Evolutionary conservation across 2,113 vertebrate genomes (phyloP).

Genomic region (Oostethus manadensis): DNA sequence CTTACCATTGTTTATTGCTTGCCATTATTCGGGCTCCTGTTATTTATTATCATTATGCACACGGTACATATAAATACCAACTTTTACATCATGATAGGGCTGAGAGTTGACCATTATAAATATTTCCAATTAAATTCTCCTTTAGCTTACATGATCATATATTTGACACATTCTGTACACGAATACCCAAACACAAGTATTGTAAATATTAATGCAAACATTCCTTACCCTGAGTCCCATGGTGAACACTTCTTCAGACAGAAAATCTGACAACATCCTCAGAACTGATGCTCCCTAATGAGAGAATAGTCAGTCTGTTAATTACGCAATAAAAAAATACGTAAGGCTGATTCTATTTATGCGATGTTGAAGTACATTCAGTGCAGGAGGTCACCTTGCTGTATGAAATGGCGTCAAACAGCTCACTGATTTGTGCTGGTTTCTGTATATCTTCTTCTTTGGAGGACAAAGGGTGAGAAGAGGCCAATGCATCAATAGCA

Average conservation of each 20-base stretch:
- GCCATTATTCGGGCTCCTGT: too few species aligned
- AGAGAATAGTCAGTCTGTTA: not conserved
- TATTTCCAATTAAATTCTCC: not conserved
- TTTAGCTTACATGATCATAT: not conserved
- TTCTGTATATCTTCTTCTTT: slow-evolving; percentile 77
- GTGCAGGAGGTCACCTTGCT: slow-evolving; percentile 79
- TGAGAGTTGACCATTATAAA: not conserved
- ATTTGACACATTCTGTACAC: not conserved
- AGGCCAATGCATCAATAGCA: slow-evolving; percentile 78
- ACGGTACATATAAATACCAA: too few species aligned
- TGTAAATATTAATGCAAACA: not conserved
- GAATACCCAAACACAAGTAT: not conserved
- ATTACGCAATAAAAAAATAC: not conserved
- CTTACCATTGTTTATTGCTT: too few species aligned
- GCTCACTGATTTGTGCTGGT: slow-evolving; percentile 84
- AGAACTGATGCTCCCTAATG: slow-evolving; percentile 86
- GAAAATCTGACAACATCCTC: slow-evolving; percentile 89
- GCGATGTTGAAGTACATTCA: not conserved
- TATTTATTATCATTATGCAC: too few species aligned
- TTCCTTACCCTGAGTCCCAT: slow-evolving; percentile 78
- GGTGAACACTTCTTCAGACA: slow-evolving; percentile 77
- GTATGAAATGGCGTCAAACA: slow-evolving; percentile 88
- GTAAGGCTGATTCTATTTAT: too few species aligned
- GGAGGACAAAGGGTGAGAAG: slow-evolving; percentile 86
- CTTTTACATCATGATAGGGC: too few species aligned